Conservation (phyloP, 2,113 vertebrate species). For the Fregata magnificens region DNA sequence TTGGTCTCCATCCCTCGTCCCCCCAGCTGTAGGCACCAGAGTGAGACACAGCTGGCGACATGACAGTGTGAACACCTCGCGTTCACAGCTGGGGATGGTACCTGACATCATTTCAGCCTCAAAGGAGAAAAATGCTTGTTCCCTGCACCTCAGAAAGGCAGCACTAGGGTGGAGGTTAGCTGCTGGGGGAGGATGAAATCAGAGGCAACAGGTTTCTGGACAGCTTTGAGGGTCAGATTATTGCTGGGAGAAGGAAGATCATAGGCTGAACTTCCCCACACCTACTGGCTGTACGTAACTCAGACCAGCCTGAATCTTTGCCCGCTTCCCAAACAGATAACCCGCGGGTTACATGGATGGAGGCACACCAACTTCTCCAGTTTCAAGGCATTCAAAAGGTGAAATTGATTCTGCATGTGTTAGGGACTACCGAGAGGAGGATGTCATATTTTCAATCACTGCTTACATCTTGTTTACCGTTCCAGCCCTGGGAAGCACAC, state of each 20-base stretch:
- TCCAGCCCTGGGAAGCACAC: neutral
- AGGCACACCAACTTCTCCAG: neutral
- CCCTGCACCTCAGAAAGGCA: neutral
- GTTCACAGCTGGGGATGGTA: neutral
- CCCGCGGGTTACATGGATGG: neutral
- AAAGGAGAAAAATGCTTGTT: neutral
- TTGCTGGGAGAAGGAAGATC: neutral
- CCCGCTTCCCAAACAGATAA: fast-evolving
- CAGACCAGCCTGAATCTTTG: neutral
- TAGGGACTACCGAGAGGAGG: neutral
- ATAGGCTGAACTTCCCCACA: neutral
- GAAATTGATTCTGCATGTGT: neutral
- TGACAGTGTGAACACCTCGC: fast-evolving
- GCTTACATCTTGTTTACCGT: neutral
- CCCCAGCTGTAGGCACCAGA: neutral
- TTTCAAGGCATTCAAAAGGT: neutral
- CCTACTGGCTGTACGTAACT: fast-evolving
- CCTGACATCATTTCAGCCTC: neutral
- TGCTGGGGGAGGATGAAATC: neutral
- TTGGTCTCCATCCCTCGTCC: neutral
- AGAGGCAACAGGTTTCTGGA: neutral
- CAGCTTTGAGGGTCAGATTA: neutral
- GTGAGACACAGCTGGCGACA: neutral
- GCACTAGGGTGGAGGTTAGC: neutral
- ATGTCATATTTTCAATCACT: neutral